These are phyloP conservation scores for Pterostichus niger DNA, from an alignment of 2,888 invertebrate species.

Conservation along the genomic window DNA sequence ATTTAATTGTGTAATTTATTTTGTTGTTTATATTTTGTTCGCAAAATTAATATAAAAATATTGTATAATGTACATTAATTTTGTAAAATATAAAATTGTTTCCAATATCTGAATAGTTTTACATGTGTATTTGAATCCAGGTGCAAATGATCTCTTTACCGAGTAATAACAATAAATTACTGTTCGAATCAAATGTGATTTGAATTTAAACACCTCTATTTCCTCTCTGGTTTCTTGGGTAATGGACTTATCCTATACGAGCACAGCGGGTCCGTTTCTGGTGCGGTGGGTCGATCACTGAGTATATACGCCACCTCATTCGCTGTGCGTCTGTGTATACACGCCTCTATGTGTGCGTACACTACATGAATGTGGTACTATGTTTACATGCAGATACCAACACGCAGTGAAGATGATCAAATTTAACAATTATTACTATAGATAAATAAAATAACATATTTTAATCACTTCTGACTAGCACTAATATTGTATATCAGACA, in stretches of 20 bases:
- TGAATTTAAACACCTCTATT: slow-evolving; percentile 46
- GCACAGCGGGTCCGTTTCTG: slow-evolving; percentile 4
- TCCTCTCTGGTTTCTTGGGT: slow-evolving; percentile 43
- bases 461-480: no score
- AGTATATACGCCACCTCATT: slow-evolving; percentile 36
- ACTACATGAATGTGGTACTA: background rate
- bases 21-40: slow-evolving; percentile 3
- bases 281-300: slow-evolving; percentile 27
- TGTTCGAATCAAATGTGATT: slow-evolving; percentile 40
- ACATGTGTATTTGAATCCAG: slow-evolving; percentile 5
- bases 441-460: no score
- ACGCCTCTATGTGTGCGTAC: background rate
- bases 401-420: background rate
- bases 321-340: background rate
- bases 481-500: no score
- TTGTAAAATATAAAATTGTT: slow-evolving; percentile 8
- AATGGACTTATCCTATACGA: slow-evolving; percentile 40
- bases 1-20: slow-evolving; percentile 6
- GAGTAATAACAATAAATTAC: slow-evolving; percentile 39
- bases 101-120: slow-evolving; percentile 18
- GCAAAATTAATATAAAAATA: slow-evolving; percentile 20
- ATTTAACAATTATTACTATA: no score
- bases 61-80: background rate
- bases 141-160: slow-evolving; percentile 43
- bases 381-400: slow-evolving; percentile 2